A percentile compares a stretch with the other conserved stretches of the same genome.
Evolutionary conservation across 2,113 vertebrate species (phyloP).

Genomic region (Capreolus pygargus): DNA sequence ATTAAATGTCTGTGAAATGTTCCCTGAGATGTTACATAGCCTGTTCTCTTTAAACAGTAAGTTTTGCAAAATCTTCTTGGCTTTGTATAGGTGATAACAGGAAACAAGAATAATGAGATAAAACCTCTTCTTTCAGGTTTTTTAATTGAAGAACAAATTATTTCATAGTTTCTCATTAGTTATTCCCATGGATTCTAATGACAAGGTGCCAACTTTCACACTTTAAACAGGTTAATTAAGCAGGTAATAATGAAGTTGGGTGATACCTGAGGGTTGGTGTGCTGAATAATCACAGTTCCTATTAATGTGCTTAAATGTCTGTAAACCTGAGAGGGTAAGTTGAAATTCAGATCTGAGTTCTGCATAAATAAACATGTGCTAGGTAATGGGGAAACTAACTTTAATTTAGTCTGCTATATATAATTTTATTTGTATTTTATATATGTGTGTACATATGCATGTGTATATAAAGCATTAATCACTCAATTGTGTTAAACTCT

Average conservation of each 20-base stretch:
- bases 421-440: constrained; percentile 27
- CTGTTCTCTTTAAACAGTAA: constrained; percentile 69
- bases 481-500: background rate
- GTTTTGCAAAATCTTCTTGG: constrained; percentile 79
- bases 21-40: constrained; percentile 73
- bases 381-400: constrained; percentile 68
- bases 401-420: constrained; percentile 57
- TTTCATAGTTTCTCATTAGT: constrained; percentile 84
- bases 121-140: constrained; percentile 76
- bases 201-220: constrained; percentile 88
- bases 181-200: constrained; percentile 82
- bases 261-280: constrained; percentile 84
- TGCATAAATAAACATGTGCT: constrained; percentile 78
- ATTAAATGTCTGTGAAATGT: constrained; percentile 83
- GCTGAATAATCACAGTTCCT: constrained; percentile 77
- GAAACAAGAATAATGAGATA: constrained; percentile 83
- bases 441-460: background rate
- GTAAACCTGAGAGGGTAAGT: constrained; percentile 74
- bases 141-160: constrained; percentile 86
- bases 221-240: constrained; percentile 89
- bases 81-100: constrained; percentile 84
- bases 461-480: background rate
- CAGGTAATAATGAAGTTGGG: constrained; percentile 86
- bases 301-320: constrained; percentile 80
- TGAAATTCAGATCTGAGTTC: constrained; percentile 72